Conservation (phyloP, 2,797 vertebrate species). For the Carcharodon carcharias region DNA sequence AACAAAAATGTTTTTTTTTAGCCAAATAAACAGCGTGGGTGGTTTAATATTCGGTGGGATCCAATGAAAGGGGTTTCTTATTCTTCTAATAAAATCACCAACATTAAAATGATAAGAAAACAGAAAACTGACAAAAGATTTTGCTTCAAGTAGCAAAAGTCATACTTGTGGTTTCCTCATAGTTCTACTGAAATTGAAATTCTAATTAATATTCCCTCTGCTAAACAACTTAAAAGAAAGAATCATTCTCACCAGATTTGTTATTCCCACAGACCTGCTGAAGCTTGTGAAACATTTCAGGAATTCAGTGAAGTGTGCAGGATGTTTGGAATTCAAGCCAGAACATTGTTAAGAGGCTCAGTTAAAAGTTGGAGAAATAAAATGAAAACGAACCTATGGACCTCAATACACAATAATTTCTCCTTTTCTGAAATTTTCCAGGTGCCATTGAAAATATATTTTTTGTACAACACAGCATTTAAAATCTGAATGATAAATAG, state of each 20-base stretch:
- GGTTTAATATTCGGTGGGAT: not conserved
- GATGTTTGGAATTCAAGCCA: not conserved
- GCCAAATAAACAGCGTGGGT: not conserved
- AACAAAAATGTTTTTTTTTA: not conserved
- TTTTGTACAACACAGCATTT: not conserved
- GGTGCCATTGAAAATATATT: not conserved
- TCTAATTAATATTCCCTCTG: not conserved
- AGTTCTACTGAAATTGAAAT: not conserved
- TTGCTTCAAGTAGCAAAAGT: not conserved
- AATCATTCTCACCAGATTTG: not conserved
- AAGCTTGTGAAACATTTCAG: not conserved
- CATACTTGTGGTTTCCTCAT: not conserved
- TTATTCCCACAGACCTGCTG: not conserved
- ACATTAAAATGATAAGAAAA: not conserved
- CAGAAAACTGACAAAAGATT: not conserved
- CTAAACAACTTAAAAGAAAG: not conserved
- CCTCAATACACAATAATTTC: not conserved
- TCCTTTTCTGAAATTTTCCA: not conserved
- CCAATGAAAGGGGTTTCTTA: not conserved
- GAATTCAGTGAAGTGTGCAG: not conserved
- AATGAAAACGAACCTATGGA: not conserved
- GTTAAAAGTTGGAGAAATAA: not conserved
- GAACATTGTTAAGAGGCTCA: not conserved
- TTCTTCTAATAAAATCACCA: not conserved
- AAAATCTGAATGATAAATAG: not conserved